These are phyloP conservation scores for Tautogolabrus adspersus DNA, from an alignment of 2,113 vertebrate species.

Conservation along the genomic window DNA sequence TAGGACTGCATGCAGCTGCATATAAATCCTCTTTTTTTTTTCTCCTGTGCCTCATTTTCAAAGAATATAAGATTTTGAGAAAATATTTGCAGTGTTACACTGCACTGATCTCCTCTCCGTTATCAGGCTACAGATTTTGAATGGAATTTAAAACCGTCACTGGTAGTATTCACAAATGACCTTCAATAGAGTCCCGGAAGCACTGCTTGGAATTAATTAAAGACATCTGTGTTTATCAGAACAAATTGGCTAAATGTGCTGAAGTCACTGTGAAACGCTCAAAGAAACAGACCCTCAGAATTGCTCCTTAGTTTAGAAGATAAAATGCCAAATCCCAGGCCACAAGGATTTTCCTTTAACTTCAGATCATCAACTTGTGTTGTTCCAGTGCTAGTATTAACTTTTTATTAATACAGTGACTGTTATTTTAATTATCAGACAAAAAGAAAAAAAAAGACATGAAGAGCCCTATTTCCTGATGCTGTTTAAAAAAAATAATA, in stretches of 20 bases:
- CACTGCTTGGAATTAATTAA: slow-evolving; percentile 14
- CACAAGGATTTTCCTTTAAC: not conserved
- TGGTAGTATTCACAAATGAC: slow-evolving; percentile 21
- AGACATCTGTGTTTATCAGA: slow-evolving; percentile 16
- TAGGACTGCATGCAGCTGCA: not conserved
- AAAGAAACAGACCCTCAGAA: not conserved
- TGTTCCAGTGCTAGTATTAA: not conserved
- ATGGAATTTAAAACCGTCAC: not conserved
- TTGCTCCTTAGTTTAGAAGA: not conserved
- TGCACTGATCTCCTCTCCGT: not conserved
- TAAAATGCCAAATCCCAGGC: not conserved
- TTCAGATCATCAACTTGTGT: not conserved
- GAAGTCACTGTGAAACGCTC: not conserved
- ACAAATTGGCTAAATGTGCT: slow-evolving; percentile 9
- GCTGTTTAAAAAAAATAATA: too few species aligned
- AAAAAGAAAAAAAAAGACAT: too few species aligned
- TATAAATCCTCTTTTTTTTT: not conserved
- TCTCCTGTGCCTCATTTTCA: not conserved
- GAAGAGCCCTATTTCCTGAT: too few species aligned
- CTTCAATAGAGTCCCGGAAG: slow-evolving; percentile 30
- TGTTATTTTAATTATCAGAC: too few species aligned
- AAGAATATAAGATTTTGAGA: not conserved
- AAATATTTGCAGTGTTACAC: not conserved
- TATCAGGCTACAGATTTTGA: slow-evolving; percentile 10
- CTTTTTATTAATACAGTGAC: too few species aligned